phyloP scores from a whole-genome alignment of 2,888 invertebrate species.

The Dascillus cervinus region DNA sequence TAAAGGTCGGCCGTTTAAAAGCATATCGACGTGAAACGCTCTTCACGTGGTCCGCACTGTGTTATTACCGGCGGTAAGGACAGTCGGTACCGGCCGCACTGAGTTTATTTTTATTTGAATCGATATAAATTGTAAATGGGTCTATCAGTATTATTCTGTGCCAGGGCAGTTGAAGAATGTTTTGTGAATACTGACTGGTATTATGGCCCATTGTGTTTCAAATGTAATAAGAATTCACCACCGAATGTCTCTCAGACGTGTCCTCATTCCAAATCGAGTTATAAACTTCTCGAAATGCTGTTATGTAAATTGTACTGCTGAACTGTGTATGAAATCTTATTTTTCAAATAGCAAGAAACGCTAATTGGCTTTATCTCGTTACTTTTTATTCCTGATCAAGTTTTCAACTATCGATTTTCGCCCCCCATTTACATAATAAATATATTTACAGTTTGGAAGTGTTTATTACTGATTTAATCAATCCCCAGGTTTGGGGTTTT shows the following conservation, averaged over 20 bases:
- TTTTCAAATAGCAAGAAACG: too few species aligned
- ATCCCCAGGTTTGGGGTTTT: too few species aligned
- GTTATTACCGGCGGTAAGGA: background rate
- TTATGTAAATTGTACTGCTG: slow-evolving; percentile 10
- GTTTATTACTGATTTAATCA: too few species aligned
- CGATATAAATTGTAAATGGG: slow-evolving; percentile 20
- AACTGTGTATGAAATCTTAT: too few species aligned
- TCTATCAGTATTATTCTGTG: slow-evolving; percentile 20
- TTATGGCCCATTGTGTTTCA: slow-evolving; percentile 19
- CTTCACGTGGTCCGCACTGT: background rate
- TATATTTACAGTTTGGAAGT: too few species aligned
- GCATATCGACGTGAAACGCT: background rate
- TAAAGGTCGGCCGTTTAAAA: slow-evolving; percentile 5
- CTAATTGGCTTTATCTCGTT: too few species aligned
- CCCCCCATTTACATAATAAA: too few species aligned
- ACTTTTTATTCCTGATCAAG: too few species aligned
- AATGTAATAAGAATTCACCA: slow-evolving; percentile 23
- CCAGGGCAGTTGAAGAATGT: slow-evolving; percentile 20
- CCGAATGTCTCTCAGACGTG: slow-evolving; percentile 19
- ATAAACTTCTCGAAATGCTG: slow-evolving; percentile 8
- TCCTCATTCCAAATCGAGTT: slow-evolving; percentile 20
- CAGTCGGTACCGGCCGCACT: background rate
- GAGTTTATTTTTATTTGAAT: slow-evolving; percentile 1
- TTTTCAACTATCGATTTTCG: too few species aligned
- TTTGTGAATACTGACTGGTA: slow-evolving; percentile 20